Base-by-base conservation (phyloP, 2,888 invertebrate species). In the Pseudanteris insignis region DNA sequence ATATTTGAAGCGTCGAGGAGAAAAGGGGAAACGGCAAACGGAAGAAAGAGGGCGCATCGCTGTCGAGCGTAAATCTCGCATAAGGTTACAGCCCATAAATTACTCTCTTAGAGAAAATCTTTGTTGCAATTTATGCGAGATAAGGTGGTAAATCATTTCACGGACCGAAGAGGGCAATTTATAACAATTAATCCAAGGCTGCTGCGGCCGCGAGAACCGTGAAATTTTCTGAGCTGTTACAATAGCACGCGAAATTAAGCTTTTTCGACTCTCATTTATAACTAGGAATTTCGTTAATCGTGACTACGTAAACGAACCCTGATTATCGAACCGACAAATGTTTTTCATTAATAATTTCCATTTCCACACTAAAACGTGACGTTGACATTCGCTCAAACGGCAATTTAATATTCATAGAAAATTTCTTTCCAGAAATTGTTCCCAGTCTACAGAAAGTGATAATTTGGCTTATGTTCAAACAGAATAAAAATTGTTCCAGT, bases 31-130 rank as follows among this genome's bases (percentile, higher is more conserved):
- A 48, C 24, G 38, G 30, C 50, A 41, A 41, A 21, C 26, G 34
- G 41, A 43, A 40, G 58, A 58, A 57, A 57, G 60, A 55, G 40
- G 59, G 54, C 37, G 48, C 54, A 44, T 57, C 50, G 63, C 63
- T 62, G 67, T 65, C 63, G 67, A 44, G 70, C 67, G 65, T 71
- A 71, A 71, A 70, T 68, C 59, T 67, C 34, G 63, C 63, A 58
- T 66, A 63, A 67, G 66, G 68, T 67, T 63, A 67, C 64, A 63
- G 63, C 66, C 67, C 76, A 71, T 77, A 77, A 77, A 77, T 77
- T 76, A 75, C 74, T 75, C 74, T 75, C 73, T 76, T 73, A 73
- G 72, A 74, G 73, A 72, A 75, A 76, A 76, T 76, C 76, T 75
- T 74, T 75, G 75, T 75, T 74, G 74, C 74, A 73, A 77, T 76